Evolutionary conservation across 2,888 invertebrate genomes (phyloP), one percentile per base, ranked within the genome.

Genomic region (Lomographa bimaculata): DNA sequence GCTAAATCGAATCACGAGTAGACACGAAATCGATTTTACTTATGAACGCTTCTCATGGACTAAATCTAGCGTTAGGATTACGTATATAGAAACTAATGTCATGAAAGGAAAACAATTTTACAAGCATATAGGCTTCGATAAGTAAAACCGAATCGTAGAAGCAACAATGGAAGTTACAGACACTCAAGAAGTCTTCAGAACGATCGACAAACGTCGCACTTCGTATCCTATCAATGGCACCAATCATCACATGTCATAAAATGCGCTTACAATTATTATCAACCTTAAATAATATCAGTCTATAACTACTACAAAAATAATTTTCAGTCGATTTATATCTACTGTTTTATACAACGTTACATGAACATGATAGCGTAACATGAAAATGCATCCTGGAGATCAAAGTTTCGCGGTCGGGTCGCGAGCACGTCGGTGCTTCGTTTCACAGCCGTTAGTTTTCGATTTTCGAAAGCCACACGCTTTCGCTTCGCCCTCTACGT

Each of bases 271-370:
- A 64, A 63, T 68, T 67, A 63, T 68, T 67, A 64, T 70, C 61
- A 67, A 57, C 58, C 78, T 73, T 84, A 81, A 84, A 85, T 67
- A 72, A 83, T 85, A 84, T 89, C 87, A 89, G 87, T 87, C 87
- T 89, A 87, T 79, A 47, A 72, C 86, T 85, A 85, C 87, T 89
- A 89, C 81, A 87, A 89, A 89, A 89, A 89, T 87, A 89, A 84
- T 81, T 84, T 79, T 87, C 87, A 87, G 87, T 89, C 87, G 82
- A 80, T 82, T 83, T 85, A 79, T 71, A 45, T 67, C 81, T 80
- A 79, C 75, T 65, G 79, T 74, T 77, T 76, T 78, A 75, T 77
- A 78, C 77, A 73, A 59, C 72, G 71, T 71, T 68, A 64, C 66
- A 74, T 64, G 69, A 75, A 57, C 51, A 54, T 51, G 57, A 41